Conservation (phyloP, 2,113 vertebrate species). For the Arenaria interpres region DNA sequence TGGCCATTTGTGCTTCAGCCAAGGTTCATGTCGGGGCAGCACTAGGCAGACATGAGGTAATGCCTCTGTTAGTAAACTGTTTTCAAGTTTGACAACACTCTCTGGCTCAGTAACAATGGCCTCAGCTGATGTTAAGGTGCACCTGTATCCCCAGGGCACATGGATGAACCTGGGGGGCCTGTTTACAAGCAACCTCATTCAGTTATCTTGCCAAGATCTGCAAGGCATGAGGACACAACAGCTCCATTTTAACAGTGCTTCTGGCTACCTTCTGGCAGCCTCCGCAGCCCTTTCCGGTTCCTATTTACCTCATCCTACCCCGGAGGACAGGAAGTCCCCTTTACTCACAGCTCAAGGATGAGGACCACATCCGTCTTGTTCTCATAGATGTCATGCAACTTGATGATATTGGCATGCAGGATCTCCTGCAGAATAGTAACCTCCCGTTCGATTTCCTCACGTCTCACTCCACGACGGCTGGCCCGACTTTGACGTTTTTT, state of each 20-base stretch:
- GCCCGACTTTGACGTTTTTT: conserved; percentile 90
- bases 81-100: background rate
- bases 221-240: background rate
- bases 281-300: background rate
- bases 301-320: background rate
- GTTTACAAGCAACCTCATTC: background rate
- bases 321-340: background rate
- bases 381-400: conserved; percentile 91
- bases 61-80: background rate
- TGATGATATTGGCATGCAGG: conserved; percentile 88
- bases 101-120: background rate
- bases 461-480: conserved; percentile 88
- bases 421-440: conserved; percentile 90
- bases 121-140: background rate
- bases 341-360: conserved; percentile 96
- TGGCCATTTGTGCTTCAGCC: background rate
- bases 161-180: background rate
- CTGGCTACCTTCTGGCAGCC: background rate
- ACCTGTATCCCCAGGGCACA: background rate
- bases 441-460: conserved; percentile 92
- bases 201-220: background rate
- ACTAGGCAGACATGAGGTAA: background rate
- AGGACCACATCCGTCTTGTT: conserved; percentile 95
- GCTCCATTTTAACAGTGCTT: background rate
- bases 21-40: background rate